phyloP scores from a whole-genome alignment of 1,140 invertebrate species.

The Octopus bimaculoides region DNA sequence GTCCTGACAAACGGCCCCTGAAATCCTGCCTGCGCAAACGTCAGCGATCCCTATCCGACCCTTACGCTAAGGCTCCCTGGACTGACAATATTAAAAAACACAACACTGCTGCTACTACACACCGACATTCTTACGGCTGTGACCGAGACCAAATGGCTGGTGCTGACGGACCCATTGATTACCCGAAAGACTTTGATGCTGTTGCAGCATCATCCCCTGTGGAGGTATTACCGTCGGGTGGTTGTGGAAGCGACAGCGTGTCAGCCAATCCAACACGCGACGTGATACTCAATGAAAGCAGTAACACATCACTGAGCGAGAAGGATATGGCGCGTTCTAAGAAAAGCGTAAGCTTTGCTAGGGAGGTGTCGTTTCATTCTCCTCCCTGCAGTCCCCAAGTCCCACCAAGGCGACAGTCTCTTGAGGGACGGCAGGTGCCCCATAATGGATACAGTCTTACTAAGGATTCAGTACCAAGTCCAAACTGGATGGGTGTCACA shows the following conservation, averaged over 20 bases:
- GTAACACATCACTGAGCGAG: slow-evolving; percentile 5
- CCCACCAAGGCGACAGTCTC: slow-evolving; percentile 28
- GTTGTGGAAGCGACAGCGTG: neutral
- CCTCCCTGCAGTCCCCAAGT: slow-evolving; percentile 39
- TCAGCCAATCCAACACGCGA: neutral
- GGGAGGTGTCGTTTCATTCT: slow-evolving; percentile 50
- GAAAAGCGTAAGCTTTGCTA: slow-evolving; percentile 51
- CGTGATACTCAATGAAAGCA: neutral
- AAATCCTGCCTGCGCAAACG: slow-evolving; percentile 49
- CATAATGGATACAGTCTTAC: neutral
- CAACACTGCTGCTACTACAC: slow-evolving; percentile 15
- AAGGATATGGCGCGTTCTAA: slow-evolving; percentile 28
- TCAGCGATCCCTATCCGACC: slow-evolving; percentile 39
- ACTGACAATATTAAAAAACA: neutral
- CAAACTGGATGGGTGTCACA: neutral
- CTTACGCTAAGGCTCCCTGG: slow-evolving; percentile 18
- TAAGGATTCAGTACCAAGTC: neutral
- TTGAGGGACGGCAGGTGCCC: neutral
- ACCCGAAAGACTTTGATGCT: neutral
- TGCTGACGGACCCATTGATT: neutral
- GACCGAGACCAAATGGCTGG: slow-evolving; percentile 31
- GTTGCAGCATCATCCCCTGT: neutral
- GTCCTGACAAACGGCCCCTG: slow-evolving; percentile 26
- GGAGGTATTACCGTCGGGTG: neutral
- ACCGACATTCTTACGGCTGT: slow-evolving; percentile 48